phyloP scores from a whole-genome alignment of 2,888 invertebrate species.

The Hofmannophila pseudospretella region DNA sequence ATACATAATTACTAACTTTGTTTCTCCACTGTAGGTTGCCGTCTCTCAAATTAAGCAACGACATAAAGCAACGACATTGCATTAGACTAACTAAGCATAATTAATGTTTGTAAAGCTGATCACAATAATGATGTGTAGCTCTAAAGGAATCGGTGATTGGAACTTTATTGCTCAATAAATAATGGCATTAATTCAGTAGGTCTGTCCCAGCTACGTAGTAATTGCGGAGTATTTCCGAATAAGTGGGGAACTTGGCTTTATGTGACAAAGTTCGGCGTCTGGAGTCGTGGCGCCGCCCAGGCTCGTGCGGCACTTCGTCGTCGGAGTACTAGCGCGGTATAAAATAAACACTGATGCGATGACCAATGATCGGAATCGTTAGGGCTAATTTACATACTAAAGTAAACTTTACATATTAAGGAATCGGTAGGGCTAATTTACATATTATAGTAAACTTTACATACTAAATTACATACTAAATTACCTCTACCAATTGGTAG shows the following conservation, averaged over 20 bases:
- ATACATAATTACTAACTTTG: too few species aligned
- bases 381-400: too few species aligned
- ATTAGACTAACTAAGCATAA: constrained; percentile 1
- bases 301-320: neutral
- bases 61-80: neutral
- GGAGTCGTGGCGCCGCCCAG: constrained; percentile 33
- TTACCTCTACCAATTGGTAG: too few species aligned
- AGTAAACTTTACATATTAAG: too few species aligned
- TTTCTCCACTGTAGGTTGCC: too few species aligned
- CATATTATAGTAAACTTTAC: too few species aligned
- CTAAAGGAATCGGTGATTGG: constrained; percentile 16
- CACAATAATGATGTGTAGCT: neutral
- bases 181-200: constrained; percentile 30
- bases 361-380: too few species aligned
- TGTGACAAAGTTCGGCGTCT: constrained; percentile 43
- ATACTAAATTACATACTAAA: too few species aligned
- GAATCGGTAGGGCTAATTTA: too few species aligned
- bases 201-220: constrained; percentile 26
- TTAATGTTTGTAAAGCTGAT: neutral
- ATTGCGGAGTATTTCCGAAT: constrained; percentile 40
- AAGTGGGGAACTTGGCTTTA: constrained; percentile 49
- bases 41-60: too few species aligned
- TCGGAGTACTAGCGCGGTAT: too few species aligned
- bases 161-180: constrained; percentile 31
- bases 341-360: too few species aligned